phyloP scores from a whole-genome alignment of 1,140 invertebrate genomes.

The Cydia pomonella region DNA sequence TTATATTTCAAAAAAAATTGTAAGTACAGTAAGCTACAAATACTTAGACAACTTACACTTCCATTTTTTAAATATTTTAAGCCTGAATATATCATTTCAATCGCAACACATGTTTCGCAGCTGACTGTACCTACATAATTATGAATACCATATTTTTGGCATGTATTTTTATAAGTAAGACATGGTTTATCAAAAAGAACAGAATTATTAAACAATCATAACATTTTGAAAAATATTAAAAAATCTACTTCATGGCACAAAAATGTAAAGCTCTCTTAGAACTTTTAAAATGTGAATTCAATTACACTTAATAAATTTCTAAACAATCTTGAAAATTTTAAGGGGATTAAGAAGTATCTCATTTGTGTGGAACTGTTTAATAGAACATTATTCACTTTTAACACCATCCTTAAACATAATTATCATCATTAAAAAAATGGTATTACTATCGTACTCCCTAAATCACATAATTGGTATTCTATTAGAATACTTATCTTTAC shows the following conservation, averaged over 20 bases:
- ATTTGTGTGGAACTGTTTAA: not conserved
- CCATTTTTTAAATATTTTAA: no score
- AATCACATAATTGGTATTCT: slow-evolving; percentile 24
- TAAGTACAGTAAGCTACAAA: not conserved
- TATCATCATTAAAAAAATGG: slow-evolving; percentile 9
- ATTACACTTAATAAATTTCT: not conserved
- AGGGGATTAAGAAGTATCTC: not conserved
- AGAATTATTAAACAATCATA: not conserved
- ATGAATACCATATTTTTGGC: slow-evolving; percentile 7
- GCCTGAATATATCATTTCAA: not conserved
- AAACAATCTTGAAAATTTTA: not conserved
- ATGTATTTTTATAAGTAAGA: slow-evolving; percentile 1
- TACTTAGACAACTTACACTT: not conserved
- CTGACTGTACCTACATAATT: not conserved
- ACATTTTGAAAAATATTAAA: not conserved
- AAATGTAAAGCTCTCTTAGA: not conserved
- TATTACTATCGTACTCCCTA: slow-evolving; percentile 10
- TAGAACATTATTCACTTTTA: not conserved
- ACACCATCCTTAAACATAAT: slow-evolving; percentile 5
- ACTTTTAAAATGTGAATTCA: not conserved
- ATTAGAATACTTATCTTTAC: slow-evolving; percentile 23
- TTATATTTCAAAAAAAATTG: not conserved
- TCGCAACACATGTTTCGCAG: not conserved
- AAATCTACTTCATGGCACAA: not conserved
- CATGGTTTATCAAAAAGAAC: not conserved